A percentile compares a stretch with the other conserved stretches of the same genome.
Evolutionary conservation across 2,797 vertebrate genomes (phyloP).

Genomic region (Sphaeramia orbicularis): DNA sequence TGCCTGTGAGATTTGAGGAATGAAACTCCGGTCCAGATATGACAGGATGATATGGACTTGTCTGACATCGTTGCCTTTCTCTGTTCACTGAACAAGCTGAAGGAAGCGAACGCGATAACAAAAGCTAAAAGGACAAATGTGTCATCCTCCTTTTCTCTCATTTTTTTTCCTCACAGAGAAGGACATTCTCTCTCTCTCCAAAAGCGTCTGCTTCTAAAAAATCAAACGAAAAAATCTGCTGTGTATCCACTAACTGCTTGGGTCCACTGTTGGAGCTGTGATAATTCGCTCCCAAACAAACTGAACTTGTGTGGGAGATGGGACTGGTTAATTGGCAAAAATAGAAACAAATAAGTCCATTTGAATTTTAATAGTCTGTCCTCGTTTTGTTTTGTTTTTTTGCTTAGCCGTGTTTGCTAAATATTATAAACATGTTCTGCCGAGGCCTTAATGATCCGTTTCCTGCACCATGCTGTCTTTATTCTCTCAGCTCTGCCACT

Average conservation of each 20-base stretch:
- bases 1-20: slow-evolving; percentile 30
- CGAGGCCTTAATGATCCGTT: slow-evolving; percentile 72
- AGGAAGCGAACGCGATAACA: slow-evolving; percentile 44
- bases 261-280: slow-evolving; percentile 37
- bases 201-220: slow-evolving; percentile 69
- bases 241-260: slow-evolving; percentile 39
- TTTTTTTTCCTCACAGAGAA: slow-evolving; percentile 31
- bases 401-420: slow-evolving; percentile 65
- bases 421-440: slow-evolving; percentile 60
- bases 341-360: slow-evolving; percentile 62
- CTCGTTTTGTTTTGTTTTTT: slow-evolving; percentile 65
- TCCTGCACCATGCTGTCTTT: slow-evolving; percentile 61
- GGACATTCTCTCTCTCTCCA: slow-evolving; percentile 80
- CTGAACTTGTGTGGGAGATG: slow-evolving; percentile 30
- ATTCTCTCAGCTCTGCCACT: slow-evolving; percentile 59
- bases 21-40: slow-evolving; percentile 34
- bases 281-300: slow-evolving; percentile 61
- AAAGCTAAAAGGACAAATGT: slow-evolving; percentile 52
- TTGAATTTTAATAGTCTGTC: slow-evolving; percentile 59
- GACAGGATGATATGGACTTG: slow-evolving; percentile 43
- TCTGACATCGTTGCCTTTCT: slow-evolving; percentile 37
- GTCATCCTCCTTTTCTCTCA: slow-evolving; percentile 35
- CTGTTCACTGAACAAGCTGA: slow-evolving; percentile 40
- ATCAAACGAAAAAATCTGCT: slow-evolving; percentile 57
- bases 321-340: slow-evolving; percentile 65